A percentile compares a stretch with the other conserved stretches of the same genome.
Evolutionary conservation across 2,113 vertebrate genomes (phyloP).

Genomic region (Raja brachyura): DNA sequence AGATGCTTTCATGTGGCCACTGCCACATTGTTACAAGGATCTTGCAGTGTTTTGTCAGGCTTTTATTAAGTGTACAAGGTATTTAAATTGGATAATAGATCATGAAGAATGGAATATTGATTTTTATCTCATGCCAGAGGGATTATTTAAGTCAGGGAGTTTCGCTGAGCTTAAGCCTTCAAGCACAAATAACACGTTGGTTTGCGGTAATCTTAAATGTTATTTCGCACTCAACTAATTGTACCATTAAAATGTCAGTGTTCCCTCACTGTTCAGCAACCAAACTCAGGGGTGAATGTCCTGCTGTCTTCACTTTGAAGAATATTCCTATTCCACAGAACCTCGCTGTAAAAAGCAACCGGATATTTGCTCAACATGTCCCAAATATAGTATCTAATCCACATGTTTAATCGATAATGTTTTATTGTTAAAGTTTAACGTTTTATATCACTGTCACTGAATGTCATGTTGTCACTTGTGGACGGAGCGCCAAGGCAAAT

Average conservation of each 20-base stretch:
- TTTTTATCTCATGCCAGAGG: neutral
- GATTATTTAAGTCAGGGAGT: neutral
- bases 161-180: neutral
- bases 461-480: no score
- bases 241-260: neutral
- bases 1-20: neutral
- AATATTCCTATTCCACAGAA: neutral
- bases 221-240: neutral
- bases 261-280: neutral
- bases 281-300: neutral
- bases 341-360: neutral
- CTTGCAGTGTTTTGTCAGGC: neutral
- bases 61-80: neutral
- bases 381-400: no score
- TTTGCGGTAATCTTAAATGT: slow-evolving; percentile 17
- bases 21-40: neutral
- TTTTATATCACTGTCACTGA: no score
- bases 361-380: neutral
- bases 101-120: slow-evolving; percentile 27
- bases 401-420: no score
- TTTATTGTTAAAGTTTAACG: no score
- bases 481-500: no score
- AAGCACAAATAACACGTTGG: neutral
- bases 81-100: slow-evolving; percentile 25
- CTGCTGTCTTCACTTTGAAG: neutral